Conservation (phyloP, 2,888 invertebrate species). For the Proisotoma minuta region DNA sequence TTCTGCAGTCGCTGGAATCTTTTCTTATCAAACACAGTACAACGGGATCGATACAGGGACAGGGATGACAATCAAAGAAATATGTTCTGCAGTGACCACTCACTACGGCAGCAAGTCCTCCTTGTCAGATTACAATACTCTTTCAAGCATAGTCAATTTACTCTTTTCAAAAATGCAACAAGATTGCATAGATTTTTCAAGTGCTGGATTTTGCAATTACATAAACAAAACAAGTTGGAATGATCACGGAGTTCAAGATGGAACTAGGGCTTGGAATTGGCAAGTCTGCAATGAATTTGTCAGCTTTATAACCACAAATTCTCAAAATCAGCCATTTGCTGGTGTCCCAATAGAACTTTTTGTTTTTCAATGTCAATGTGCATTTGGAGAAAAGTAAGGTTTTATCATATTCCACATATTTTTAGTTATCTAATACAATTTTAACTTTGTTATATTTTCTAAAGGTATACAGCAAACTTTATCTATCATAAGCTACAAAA, state of each 20-base stretch:
- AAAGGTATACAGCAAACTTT: conserved; percentile 1
- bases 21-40: conserved; percentile 5
- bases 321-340: conserved; percentile 64
- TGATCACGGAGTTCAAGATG: background rate
- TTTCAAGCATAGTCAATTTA: background rate
- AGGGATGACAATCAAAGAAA: background rate
- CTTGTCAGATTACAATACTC: background rate
- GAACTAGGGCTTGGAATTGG: conserved; percentile 65
- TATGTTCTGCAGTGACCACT: background rate
- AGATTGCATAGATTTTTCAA: background rate
- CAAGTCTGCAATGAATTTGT: conserved; percentile 95
- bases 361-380: conserved; percentile 61
- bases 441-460: too few species aligned
- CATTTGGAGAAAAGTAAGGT: conserved; percentile 68
- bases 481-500: background rate
- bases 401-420: conserved; percentile 20
- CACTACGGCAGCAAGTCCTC: background rate
- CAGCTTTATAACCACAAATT: conserved; percentile 76
- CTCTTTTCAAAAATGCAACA: background rate
- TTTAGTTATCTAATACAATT: too few species aligned
- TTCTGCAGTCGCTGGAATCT: background rate
- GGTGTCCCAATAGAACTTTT: conserved; percentile 62
- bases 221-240: background rate
- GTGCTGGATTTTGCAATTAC: background rate
- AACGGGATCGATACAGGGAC: background rate